Base-by-base conservation (phyloP, 2,797 vertebrate genomes). In the Neopelma chrysocephalum region DNA sequence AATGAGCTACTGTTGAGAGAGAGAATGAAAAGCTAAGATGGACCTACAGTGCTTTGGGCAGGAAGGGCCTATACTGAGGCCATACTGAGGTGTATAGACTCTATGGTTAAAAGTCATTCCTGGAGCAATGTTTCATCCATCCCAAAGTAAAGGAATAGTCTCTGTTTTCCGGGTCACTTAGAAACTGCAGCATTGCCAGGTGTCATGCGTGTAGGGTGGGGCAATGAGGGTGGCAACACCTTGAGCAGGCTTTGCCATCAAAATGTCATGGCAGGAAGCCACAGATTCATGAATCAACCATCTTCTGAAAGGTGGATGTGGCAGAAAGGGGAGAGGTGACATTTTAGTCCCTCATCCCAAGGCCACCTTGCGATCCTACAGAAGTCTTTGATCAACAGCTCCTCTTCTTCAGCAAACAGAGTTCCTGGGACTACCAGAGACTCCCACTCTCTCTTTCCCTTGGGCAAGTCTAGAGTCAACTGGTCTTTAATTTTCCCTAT, bases 201-300 rank as follows among this genome's bases (percentile, higher is more conserved):
- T 0, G 0, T 15, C 1, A 5, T 16, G 17, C 1, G 0, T 5
- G 2, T 15, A 34, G 14, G 5, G 12, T 29, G 4, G 32, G 6
- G 21, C n/a, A 45, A 78, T 16, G 18, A n/a, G 4, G 20, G 4
- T 40, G 62, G 20, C 36, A 50, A 27, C 12, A 47, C 19, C 31
- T 38, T 60, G 27, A 68, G 16, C 16, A 43, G 18, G 4, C 62
- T 82, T 72, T 68, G 11, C 21, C 3, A 26, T 16, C 6, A 36
- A 32, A 58, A 56, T 1, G 0, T 66, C 12, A 6, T 14, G 8
- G 25, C 8, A 56, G 54, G 50, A 69, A 82, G 40, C 7, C 32
- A 47, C 13, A 31, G 51, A 47, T 22, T 38, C 23, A 29, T 14
- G 15, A 66, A n/a, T 32, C 29, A 81, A 22, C 3, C 43, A 57